Evolutionary conservation across 2,797 vertebrate species (phyloP), one percentile per base, ranked within the genome.

Genomic region (Garrulus glandarius): DNA sequence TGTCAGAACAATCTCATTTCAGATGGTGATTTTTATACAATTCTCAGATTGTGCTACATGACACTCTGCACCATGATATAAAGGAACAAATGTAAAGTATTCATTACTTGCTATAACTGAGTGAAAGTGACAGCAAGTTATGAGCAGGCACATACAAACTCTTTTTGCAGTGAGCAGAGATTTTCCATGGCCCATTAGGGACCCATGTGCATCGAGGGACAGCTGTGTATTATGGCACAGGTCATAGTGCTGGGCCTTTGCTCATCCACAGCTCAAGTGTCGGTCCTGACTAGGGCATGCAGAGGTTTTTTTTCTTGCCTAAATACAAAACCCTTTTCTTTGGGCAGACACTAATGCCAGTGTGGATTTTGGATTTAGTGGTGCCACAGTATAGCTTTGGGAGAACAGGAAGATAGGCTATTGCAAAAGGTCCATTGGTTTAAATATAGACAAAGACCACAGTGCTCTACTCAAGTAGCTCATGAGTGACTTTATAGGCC

Each of bases 121-220:
- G 47, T 5, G n/a, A 47, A 92, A 69, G 60, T 30, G 39, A 39
- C 55, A 43, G 34, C 63, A 72, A 60, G 13, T 56, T 79, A 32
- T 24, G 39, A 52, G 29, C 18, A 61, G 30, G 39, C 10, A 27
- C 26, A 17, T 16, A 13, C 6, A 21, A 37, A 57, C 18, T 32
- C 21, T 72, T 46, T 56, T 84, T 27, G 15, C 34, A 30, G 9
- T 14, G 29, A 63, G 24, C 23, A 30, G 49, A 55, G 52, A 15
- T 77, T 82, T 92, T 13, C 26, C 20, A 15, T 47, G 26, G 15
- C 30, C 49, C 20, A 1, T 44, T 27, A 18, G 13, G n/a, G 8
- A n/a, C 12, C 27, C 5, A 20, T 4, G n/a, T 21, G 22, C 17
- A 13, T 1, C 0, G 4, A 67, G 44, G 30, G 64, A n/a, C 36